These are phyloP conservation scores for Ditylenchus weischeri DNA, from an alignment of 2,888 invertebrate genomes.

Conservation along the genomic window DNA sequence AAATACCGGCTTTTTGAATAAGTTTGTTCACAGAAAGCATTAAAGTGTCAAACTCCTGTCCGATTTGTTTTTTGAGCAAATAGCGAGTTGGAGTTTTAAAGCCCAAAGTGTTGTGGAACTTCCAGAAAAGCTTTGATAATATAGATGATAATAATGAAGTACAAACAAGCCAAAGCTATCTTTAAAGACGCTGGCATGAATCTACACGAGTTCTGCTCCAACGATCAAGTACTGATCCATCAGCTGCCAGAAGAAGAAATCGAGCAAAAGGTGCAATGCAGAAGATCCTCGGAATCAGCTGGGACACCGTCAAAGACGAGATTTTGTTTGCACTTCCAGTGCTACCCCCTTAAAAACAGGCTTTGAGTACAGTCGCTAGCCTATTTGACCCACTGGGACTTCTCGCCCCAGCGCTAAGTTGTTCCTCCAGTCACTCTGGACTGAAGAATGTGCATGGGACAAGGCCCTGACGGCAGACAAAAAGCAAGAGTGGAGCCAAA, in stretches of 20 bases:
- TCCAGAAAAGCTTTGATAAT: too few species aligned
- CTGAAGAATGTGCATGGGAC: constrained; percentile 1
- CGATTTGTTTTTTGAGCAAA: too few species aligned
- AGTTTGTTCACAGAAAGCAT: too few species aligned
- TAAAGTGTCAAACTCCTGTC: too few species aligned
- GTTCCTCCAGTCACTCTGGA: constrained; percentile 2
- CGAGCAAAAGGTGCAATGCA: neutral
- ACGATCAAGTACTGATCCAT: neutral
- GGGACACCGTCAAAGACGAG: neutral
- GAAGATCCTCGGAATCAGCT: too few species aligned
- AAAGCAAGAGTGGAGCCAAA: neutral
- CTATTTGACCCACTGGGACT: constrained; percentile 1
- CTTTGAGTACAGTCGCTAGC: neutral
- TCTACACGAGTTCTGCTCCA: constrained; percentile 11
- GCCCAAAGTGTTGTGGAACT: too few species aligned
- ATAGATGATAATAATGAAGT: too few species aligned
- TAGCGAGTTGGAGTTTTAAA: too few species aligned
- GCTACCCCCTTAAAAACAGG: neutral
- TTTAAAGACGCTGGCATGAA: constrained; percentile 17
- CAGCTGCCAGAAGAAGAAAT: neutral
- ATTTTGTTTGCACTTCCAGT: neutral
- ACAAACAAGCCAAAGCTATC: constrained; percentile 10
- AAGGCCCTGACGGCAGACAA: too few species aligned
- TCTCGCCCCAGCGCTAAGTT: neutral
- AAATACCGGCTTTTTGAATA: too few species aligned